Evolutionary conservation across 1,140 invertebrate species (phyloP), one percentile per base, ranked within the genome.

Genomic region (Plectrocnemia conspersa): DNA sequence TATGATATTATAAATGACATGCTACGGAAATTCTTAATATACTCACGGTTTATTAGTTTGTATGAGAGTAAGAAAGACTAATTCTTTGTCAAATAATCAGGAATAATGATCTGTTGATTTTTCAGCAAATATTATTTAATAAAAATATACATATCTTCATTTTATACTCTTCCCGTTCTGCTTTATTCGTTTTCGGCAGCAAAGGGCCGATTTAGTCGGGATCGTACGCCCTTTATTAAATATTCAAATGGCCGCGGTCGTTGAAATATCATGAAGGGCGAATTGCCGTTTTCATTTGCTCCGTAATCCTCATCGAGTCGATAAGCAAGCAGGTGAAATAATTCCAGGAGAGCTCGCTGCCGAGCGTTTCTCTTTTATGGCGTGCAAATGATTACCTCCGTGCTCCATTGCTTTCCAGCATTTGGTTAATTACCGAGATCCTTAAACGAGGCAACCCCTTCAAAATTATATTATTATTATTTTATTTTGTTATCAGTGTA

Each of bases 311-410:
- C 56, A 53, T 32, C 33, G 32, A n/a, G 9, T 15, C 18, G 23
- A 25, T 52, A 38, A 52, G 50, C 22, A 48, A 56, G 50, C 52
- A 54, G 48, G 57, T 59, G 44, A 59, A 46, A 59, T 59, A 52
- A 59, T 59, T 50, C 25, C 21, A 9, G 21, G 11, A 21, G 35
- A 46, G 19, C 36, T 22, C 29, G 18, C 25, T 19, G 40, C 33
- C 47, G 48, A 58, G 50, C 41, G 27, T 32, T 59, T 46, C 52
- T 41, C 47, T 46, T 59, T 59, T 59, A 59, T 59, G 57, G 47
- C 57, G 57, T 54, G 48, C 40, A 59, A 59, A 59, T 59, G 57
- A 59, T 59, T 59, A 59, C 52, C 24, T 54, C 33, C 25, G 50
- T 54, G 23, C 57, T 46, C 46, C 52, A 55, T 59, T 59, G 57